Base-by-base conservation (phyloP, 2,113 vertebrate species). In the Noturus placidus region DNA sequence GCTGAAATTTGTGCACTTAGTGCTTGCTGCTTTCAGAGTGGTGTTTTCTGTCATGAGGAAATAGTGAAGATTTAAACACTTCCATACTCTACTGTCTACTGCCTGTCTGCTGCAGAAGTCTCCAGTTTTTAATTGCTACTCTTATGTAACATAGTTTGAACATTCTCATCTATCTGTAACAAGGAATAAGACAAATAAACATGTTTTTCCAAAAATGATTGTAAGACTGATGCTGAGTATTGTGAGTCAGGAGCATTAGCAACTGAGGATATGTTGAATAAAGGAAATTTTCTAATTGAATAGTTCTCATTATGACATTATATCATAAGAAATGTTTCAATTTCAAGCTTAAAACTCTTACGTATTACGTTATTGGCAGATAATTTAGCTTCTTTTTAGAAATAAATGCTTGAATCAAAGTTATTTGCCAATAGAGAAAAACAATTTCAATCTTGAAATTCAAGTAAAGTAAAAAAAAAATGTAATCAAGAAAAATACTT, bases 1-100 rank as follows among this genome's bases (percentile, higher is more conserved):
- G 33, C 52, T 69, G 67, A 65, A 72, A 72, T 59, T 35, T 50
- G 57, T 86, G 74, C 77, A 78, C 69, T 84, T 84, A 67, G 61
- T 38, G 56, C 65, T 72, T 46, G 83, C 50, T n/a, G 35, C 27
- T n/a, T 46, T 74, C 50, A 27, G 30, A 20, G 59, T 20, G 19
- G 27, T 76, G 57, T 33, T 65, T 86, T 46, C 65, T 35, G 35
- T 11, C 52, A 19, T 70, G 56, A 50, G 59, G 46, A 74, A 57
- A 50, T 38, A 74, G 63, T 54, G 30, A 78, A 20, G 38, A 50
- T 33, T 4, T 35, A 46, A 85, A 42, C 56, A 63, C 22, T 20
- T 67, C 38, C 59, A 69, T 14, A 4, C 30, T 56, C 30, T 38
- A 27, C 65, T 15, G n/a, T 27, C 20, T 65, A 30, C 50, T 56